Evolutionary conservation across 1,140 invertebrate genomes (phyloP).

Genomic region (Drosophila nasuta): DNA sequence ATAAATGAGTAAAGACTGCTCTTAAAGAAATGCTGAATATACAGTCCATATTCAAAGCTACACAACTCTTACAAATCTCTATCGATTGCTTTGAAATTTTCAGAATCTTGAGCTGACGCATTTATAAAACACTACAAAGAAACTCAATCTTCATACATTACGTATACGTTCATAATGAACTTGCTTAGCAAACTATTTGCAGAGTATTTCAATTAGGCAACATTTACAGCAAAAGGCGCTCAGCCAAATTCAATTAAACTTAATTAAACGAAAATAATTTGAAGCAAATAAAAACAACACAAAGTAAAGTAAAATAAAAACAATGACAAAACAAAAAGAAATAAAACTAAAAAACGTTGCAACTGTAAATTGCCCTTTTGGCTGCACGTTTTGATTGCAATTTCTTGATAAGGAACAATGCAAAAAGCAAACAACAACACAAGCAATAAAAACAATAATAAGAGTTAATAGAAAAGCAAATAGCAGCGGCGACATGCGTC

Average conservation of each 20-base stretch:
- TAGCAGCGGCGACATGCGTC: conserved; percentile 27
- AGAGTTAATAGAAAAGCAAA: conserved; percentile 35
- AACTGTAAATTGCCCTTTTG: conserved; percentile 39
- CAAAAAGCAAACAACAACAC: conserved; percentile 8
- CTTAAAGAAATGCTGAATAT: no score
- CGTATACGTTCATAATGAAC: background rate
- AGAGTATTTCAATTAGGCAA: conserved; percentile 6
- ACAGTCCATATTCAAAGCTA: no score
- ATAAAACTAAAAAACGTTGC: background rate
- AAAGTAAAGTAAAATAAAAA: conserved; percentile 2
- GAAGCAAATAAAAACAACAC: conserved; percentile 30
- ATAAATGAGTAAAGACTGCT: no score
- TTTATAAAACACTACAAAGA: no score
- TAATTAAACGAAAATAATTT: conserved; percentile 50
- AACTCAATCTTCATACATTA: background rate
- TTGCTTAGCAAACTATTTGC: background rate
- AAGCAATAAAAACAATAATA: background rate
- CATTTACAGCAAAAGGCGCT: conserved; percentile 17
- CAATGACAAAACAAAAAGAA: background rate
- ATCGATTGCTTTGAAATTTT: no score
- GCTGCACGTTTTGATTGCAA: conserved; percentile 48
- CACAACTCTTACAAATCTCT: no score
- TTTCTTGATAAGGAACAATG: conserved; percentile 38
- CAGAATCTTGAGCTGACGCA: no score
- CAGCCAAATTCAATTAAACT: conserved; percentile 52